Evolutionary conservation across 2,797 vertebrate genomes (phyloP), one percentile per base, ranked within the genome.

Genomic region (Smutsia temminckii): DNA sequence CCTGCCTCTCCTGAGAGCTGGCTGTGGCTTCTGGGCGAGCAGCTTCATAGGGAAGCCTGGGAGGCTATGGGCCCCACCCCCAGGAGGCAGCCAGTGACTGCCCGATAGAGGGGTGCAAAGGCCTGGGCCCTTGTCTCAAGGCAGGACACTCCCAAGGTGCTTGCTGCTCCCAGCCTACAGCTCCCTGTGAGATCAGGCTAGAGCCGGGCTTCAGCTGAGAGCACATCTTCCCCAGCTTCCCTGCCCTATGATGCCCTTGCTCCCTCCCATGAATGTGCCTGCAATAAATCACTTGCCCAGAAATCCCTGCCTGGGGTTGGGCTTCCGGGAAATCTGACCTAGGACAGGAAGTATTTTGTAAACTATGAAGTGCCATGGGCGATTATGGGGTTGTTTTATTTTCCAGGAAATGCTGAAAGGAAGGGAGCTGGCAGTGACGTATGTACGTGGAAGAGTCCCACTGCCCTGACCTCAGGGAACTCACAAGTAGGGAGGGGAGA

Each of bases 271-370:
- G 34, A 20, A 5, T 16, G 5, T 0, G 1, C 46, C 25, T 12
- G 40, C 25, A 57, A 29, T 72, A 59, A 49, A 42, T 57, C 68
- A 46, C 18, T 63, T 4, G 18, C 74, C 77, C 37, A 9, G 66
- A 57, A 69, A 49, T 49, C 57, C 51, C 37, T 61, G 27, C 78
- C 57, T 83, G 32, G 20, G 23, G 74, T 53, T 53, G 7, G 8
- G 40, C 57, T 86, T 29, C 88, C 16, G 1, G 32, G 66, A 40
- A 46, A n/a, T 57, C 59, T 6, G 23, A 77, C 66, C 78, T 55
- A 18, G 63, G 74, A 72, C 37, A 71, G 85, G 32, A 91, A 85
- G 61, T 61, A 71, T 27, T 57, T 42, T 89, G n/a, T 86, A 81
- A 90, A 89, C 61, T 16, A 25, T 8, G 69, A 92, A 75, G 68